Evolutionary conservation across 2,113 vertebrate genomes (phyloP), one percentile per base, ranked within the genome.

Genomic region (Odocoileus virginianus): DNA sequence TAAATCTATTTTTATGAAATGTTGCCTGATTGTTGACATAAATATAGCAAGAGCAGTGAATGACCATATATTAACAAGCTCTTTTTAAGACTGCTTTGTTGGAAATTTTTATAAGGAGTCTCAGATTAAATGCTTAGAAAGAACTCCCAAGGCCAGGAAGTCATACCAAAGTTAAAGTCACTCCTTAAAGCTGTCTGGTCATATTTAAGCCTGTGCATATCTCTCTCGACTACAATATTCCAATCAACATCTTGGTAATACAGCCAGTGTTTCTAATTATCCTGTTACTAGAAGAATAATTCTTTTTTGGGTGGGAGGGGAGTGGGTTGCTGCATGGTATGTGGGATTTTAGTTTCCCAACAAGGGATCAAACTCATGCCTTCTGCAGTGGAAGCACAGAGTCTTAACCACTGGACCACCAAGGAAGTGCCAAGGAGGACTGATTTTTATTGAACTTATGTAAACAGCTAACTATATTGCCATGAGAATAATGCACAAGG

Each of bases 321-420:
- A 23, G 67, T 6, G 67, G 67, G n/a, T 13, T 74, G 6, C 40
- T 76, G 71, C 23, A 27, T 76, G 40, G 71, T 27, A 27, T 76
- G 12, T 76, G 40, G 40, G 40, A 76, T 25, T 76, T 76, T 76
- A 76, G 71, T 43, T 76, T 43, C 23, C 71, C 40, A 43, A 27
- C 71, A 76, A 76, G 21, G 40, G 23, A 40, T 76, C 0, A 1
- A 43, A 76, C 23, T 27, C 71, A 27, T 13, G 40, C 40, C 23
- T 4, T 43, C 71, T 25, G 43, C 40, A 40, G 40, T 7, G 40
- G 6, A 76, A 76, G 40, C 36, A n/a, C 64, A 43, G 36, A 74
- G 36, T 76, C 71, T 25, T 76, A 43, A 43, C 40, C 1, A 0
- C 3, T 43, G 40, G 40, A 13, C 23, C 23, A 43, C 6, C 23